These are phyloP conservation scores for Percopsis transmontana DNA, from an alignment of 2,113 vertebrate genomes.

Conservation along the genomic window DNA sequence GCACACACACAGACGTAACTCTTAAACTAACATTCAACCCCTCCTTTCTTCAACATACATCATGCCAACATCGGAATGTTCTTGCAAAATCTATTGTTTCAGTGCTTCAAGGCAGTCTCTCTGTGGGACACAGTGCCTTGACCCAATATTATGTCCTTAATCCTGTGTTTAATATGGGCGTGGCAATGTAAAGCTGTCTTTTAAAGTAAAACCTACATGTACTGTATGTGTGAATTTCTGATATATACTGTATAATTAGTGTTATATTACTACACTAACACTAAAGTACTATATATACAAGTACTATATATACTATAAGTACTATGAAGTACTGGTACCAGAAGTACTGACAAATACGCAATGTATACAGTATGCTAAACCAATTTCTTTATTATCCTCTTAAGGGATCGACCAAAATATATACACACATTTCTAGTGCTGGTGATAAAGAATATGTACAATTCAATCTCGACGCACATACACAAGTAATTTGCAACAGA, in stretches of 20 bases:
- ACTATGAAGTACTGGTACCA: constrained; percentile 52
- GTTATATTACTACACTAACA: not conserved
- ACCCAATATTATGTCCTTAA: constrained; percentile 10
- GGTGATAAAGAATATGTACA: constrained; percentile 45
- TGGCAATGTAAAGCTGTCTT: not conserved
- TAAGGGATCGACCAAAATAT: constrained; percentile 65
- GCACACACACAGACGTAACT: not conserved
- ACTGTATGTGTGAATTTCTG: not conserved
- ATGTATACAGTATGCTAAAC: constrained; percentile 70
- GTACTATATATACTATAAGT: not conserved
- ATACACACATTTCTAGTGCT: constrained; percentile 66
- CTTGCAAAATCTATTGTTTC: constrained; percentile 59
- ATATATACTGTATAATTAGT: not conserved
- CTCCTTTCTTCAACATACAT: not conserved
- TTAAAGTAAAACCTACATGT: too few relatives aligned
- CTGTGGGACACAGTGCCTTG: constrained; percentile 32
- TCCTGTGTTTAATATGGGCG: not conserved
- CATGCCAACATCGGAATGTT: constrained; percentile 50
- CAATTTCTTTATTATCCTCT: constrained; percentile 70
- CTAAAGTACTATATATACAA: not conserved
- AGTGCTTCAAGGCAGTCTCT: constrained; percentile 55
- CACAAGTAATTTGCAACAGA: constrained; percentile 30
- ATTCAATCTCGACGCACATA: not conserved
- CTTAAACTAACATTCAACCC: constrained; percentile 6
- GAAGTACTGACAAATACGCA: constrained; percentile 50